A percentile compares a stretch with the other conserved stretches of the same genome.
phyloP scores from a whole-genome alignment of 2,888 invertebrate species.

The Helicoverpa assulta region DNA sequence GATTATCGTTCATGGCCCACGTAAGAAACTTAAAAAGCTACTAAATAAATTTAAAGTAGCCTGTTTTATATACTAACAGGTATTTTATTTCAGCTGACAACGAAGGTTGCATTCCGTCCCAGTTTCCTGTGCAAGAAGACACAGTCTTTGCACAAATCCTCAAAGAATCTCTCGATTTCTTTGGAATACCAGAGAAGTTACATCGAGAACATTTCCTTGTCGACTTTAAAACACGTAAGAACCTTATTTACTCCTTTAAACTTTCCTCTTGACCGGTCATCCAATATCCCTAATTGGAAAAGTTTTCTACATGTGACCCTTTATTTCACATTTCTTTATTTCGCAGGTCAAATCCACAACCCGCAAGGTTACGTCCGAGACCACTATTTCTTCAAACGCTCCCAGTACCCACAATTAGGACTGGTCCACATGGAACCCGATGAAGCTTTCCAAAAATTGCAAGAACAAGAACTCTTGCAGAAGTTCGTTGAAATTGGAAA shows the following conservation, averaged over 20 bases:
- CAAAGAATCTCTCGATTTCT: slow-evolving; percentile 98
- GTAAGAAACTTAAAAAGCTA: slow-evolving; percentile 61
- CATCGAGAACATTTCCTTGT: slow-evolving; percentile 98
- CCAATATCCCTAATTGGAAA: too few relatives aligned
- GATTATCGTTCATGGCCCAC: slow-evolving; percentile 98
- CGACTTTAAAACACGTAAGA: slow-evolving; percentile 99
- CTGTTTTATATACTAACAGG: neutral
- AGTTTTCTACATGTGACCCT: neutral
- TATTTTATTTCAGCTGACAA: slow-evolving; percentile 91
- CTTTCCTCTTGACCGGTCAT: too few relatives aligned
- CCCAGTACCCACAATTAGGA: slow-evolving; percentile 99
- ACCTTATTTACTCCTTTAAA: neutral
- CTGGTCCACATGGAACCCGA: slow-evolving; percentile 98
- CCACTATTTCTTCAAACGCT: slow-evolving; percentile 98
- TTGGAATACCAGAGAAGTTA: slow-evolving; percentile 97
- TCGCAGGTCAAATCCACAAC: slow-evolving; percentile 98
- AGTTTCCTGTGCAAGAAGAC: slow-evolving; percentile 99
- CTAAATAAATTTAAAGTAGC: neutral
- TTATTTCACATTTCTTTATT: slow-evolving; percentile 2
- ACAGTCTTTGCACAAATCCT: slow-evolving; percentile 98
- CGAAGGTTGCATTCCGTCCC: slow-evolving; percentile 98
- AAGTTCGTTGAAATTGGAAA: slow-evolving; percentile 99
- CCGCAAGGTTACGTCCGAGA: slow-evolving; percentile 98
- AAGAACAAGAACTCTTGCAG: slow-evolving; percentile 96
- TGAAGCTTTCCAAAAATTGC: slow-evolving; percentile 96